Evolutionary conservation across 2,888 invertebrate genomes (phyloP).

Genomic region (Dermolepida albohirtum): DNA sequence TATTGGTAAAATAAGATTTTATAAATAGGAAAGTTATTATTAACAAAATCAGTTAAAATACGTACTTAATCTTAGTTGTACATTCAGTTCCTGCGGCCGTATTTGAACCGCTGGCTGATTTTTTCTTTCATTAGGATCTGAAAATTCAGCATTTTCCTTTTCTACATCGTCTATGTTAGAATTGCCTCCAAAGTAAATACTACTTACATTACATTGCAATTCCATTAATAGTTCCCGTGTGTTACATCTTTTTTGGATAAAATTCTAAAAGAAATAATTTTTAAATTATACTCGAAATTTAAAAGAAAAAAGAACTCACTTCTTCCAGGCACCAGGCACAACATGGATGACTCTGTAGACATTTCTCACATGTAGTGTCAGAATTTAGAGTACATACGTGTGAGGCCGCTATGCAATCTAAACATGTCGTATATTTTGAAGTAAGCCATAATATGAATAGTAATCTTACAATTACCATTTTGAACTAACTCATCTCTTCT

Average conservation of each 20-base stretch:
- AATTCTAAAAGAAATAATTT: slow-evolving; percentile 40
- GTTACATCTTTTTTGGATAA: slow-evolving; percentile 42
- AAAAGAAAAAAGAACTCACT: slow-evolving; percentile 47
- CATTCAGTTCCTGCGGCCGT: slow-evolving; percentile 72
- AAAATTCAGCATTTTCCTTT: slow-evolving; percentile 59
- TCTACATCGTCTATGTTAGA: slow-evolving; percentile 17
- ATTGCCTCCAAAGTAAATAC: slow-evolving; percentile 36
- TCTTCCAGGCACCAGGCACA: slow-evolving; percentile 37
- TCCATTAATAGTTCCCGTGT: slow-evolving; percentile 32
- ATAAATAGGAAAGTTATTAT: too few species aligned
- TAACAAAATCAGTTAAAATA: slow-evolving; percentile 37
- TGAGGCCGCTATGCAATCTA: slow-evolving; percentile 26
- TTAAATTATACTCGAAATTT: slow-evolving; percentile 1
- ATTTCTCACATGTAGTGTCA: slow-evolving; percentile 27
- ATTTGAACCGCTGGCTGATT: slow-evolving; percentile 72
- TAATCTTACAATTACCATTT: slow-evolving; percentile 3
- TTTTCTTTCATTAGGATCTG: slow-evolving; percentile 65
- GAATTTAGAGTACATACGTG: slow-evolving; percentile 27
- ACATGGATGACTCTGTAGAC: slow-evolving; percentile 40
- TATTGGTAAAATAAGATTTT: too few species aligned
- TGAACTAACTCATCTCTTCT: slow-evolving; percentile 1
- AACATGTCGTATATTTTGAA: neutral
- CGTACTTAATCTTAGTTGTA: slow-evolving; percentile 74
- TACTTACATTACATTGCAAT: slow-evolving; percentile 31
- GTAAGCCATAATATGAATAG: neutral